These are phyloP conservation scores for Epicampocera succincta DNA, from an alignment of 2,888 invertebrate species.

Conservation along the genomic window DNA sequence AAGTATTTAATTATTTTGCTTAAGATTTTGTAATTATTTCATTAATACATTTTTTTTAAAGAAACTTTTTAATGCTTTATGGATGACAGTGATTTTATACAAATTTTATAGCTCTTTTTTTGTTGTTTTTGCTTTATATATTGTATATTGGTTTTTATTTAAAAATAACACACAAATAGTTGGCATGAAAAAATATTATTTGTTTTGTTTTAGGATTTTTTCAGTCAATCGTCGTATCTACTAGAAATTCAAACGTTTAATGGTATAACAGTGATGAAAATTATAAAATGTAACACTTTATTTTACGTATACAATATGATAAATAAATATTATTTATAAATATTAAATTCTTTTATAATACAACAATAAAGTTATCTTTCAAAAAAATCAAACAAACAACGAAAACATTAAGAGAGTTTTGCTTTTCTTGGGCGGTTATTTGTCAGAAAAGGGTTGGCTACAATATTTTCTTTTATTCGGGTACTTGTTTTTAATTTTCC, in stretches of 20 bases:
- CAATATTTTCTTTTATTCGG: slow-evolving; percentile 27
- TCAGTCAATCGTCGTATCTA: slow-evolving; percentile 68
- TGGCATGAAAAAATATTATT: slow-evolving; percentile 28
- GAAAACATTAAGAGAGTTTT: slow-evolving; percentile 59
- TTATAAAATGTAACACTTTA: slow-evolving; percentile 47
- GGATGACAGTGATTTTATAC: slow-evolving; percentile 66
- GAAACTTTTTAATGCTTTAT: slow-evolving; percentile 43
- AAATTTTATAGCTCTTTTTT: slow-evolving; percentile 41
- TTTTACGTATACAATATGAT: slow-evolving; percentile 29
- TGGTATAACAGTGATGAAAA: slow-evolving; percentile 49
- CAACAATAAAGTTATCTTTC: neutral
- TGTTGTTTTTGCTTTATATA: neutral
- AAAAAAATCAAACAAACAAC: slow-evolving; percentile 48
- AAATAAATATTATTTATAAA: slow-evolving; percentile 27
- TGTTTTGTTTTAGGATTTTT: slow-evolving; percentile 24
- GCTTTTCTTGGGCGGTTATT: slow-evolving; percentile 64
- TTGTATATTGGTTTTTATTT: neutral
- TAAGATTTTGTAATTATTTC: slow-evolving; percentile 14
- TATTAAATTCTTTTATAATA: neutral
- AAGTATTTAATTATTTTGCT: slow-evolving; percentile 27
- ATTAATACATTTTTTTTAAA: slow-evolving; percentile 32
- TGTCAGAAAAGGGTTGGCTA: slow-evolving; percentile 66
- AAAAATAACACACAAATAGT: slow-evolving; percentile 58
- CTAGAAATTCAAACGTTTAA: slow-evolving; percentile 34
- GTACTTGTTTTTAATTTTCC: slow-evolving; percentile 30